phyloP scores from a whole-genome alignment of 2,888 invertebrate species.

The Acleris holmiana region DNA sequence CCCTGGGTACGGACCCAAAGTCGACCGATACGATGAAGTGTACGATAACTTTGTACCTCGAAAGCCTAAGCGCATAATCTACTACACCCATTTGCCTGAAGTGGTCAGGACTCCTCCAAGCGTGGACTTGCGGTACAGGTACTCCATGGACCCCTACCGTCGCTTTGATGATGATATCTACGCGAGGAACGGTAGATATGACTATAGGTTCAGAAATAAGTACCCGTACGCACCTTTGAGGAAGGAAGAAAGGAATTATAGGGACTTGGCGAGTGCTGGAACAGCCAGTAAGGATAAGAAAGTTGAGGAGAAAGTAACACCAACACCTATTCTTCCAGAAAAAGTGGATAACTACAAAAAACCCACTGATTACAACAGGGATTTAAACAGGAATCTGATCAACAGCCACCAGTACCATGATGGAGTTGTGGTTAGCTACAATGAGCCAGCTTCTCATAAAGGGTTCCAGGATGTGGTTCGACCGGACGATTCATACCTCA shows the following conservation, averaged over 20 bases:
- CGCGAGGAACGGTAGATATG: conserved; percentile 71
- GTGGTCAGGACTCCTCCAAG: conserved; percentile 86
- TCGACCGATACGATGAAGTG: conserved; percentile 73
- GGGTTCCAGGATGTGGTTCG: conserved; percentile 66
- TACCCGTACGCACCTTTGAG: conserved; percentile 74
- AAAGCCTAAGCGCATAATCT: conserved; percentile 86
- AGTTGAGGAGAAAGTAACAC: conserved; percentile 74
- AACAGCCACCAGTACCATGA: conserved; percentile 81
- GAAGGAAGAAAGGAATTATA: conserved; percentile 77
- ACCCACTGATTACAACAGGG: conserved; percentile 49
- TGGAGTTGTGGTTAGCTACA: conserved; percentile 56
- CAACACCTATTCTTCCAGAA: conserved; percentile 72
- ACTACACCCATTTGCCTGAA: conserved; percentile 89
- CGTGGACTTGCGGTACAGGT: conserved; percentile 82
- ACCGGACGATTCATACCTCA: conserved; percentile 68
- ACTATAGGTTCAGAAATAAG: conserved; percentile 72
- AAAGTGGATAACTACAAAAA: conserved; percentile 66
- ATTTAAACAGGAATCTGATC: conserved; percentile 63
- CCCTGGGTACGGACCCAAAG: conserved; percentile 62
- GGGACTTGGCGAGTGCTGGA: conserved; percentile 72
- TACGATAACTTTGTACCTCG: conserved; percentile 71
- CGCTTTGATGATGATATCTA: conserved; percentile 72
- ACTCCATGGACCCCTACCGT: conserved; percentile 74
- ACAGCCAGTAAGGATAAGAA: conserved; percentile 72
- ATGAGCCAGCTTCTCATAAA: conserved; percentile 66